Evolutionary conservation across 2,113 vertebrate species (phyloP), one percentile per base, ranked within the genome.

Genomic region (Prunella fulvescens): DNA sequence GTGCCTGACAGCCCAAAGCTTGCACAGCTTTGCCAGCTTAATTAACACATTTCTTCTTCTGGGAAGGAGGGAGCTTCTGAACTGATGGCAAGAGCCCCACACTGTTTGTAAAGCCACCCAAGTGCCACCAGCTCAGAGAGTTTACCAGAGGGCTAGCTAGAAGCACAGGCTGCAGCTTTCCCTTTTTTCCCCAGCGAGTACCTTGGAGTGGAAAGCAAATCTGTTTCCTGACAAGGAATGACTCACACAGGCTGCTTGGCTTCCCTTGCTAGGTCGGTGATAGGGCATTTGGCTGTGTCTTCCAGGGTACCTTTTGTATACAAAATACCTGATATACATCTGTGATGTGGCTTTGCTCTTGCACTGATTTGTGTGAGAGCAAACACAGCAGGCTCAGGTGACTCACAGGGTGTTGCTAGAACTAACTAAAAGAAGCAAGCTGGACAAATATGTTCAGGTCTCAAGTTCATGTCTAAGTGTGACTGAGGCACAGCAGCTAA

Each of bases 41-140:
- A 97, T 97, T 97, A 97, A 72, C 92, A 80, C 86, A 76, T 71
- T 96, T 69, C 72, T 89, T 78, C 82, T 69, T 60, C 53, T 11
- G 5, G 56, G 66, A 28, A 79, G 65, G 50, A n/a, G 20, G 50
- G 29, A 33, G 6, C 20, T 82, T 62, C 74, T 1, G 10, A 19
- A 6, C n/a, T 4, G 9, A 81, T 57, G 50, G 76, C 89, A 84
- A 88, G 88, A 87, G 78, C 76, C 53, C 51, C 42, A 67, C 40
- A 33, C 70, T 80, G 24, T 25, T 95, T 93, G 88, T 53, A 90
- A 97, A 93, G 91, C 80, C 60, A 67, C 71, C 35, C 19, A 95
- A 95, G 84, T 79, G 82, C 69, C 72, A 64, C 85, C 74, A 88
- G 89, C 85, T 85, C 64, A 51, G 58, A 69, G 2, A 20, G 66